Conservation (phyloP, 2,113 vertebrate genomes). For the Phylloscopus trochiloides region DNA sequence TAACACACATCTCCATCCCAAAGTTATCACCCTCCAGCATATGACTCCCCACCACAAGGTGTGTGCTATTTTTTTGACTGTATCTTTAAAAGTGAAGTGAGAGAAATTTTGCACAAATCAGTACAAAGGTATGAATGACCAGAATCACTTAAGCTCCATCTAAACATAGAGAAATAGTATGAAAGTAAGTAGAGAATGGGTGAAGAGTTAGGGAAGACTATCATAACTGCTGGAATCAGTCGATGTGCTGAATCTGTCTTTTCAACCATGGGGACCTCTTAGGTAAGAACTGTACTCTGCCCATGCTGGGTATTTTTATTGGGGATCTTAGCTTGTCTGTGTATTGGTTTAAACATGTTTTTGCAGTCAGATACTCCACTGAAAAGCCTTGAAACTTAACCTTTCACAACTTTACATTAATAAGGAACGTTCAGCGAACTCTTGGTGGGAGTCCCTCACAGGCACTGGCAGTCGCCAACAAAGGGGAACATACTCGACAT, state of each 20-base stretch:
- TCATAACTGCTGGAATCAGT: not conserved
- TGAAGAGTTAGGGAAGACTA: not conserved
- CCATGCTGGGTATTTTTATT: not conserved
- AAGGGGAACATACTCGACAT: not conserved
- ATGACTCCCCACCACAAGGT: too few relatives aligned
- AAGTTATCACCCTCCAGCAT: not conserved
- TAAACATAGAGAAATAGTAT: not conserved
- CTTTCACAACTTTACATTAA: not conserved
- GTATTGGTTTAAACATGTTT: not conserved
- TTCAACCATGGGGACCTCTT: rapidly evolving
- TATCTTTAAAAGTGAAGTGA: not conserved
- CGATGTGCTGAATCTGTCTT: rapidly evolving
- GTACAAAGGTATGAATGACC: not conserved
- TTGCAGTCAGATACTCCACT: not conserved
- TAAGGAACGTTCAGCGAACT: not conserved
- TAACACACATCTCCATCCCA: not conserved
- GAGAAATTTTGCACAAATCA: not conserved
- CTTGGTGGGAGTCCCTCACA: not conserved
- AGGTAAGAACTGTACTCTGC: not conserved
- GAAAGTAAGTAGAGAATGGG: not conserved
- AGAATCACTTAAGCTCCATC: not conserved
- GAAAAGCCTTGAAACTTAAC: not conserved
- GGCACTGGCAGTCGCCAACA: rapidly evolving
- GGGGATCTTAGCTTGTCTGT: not conserved
- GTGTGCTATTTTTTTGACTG: not conserved